phyloP scores from a whole-genome alignment of 2,113 vertebrate genomes.

The Trematocara variabile region DNA sequence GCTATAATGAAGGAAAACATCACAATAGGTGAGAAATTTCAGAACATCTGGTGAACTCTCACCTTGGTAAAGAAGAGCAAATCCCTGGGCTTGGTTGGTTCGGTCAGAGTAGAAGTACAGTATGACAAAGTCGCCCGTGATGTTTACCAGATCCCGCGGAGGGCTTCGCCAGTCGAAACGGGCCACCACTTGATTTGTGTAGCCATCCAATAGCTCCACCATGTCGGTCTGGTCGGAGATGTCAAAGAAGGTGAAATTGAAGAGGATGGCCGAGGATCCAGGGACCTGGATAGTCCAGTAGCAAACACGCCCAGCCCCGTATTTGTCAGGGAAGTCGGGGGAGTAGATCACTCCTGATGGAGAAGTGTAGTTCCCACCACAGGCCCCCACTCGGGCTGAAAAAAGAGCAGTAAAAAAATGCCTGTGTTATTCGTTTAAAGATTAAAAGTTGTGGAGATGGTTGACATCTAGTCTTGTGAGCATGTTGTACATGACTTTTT shows the following conservation, averaged over 20 bases:
- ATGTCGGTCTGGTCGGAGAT: conserved; percentile 92
- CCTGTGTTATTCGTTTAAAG: not conserved
- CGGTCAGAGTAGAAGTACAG: conserved; percentile 96
- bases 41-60: not conserved
- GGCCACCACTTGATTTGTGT: conserved; percentile 84
- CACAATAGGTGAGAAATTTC: not conserved
- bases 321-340: conserved; percentile 91
- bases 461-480: not conserved
- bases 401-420: not conserved
- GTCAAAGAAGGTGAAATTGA: conserved; percentile 92
- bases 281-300: conserved; percentile 94
- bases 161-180: conserved; percentile 86
- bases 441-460: not conserved
- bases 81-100: conserved; percentile 91
- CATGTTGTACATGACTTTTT: not conserved
- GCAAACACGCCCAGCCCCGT: conserved; percentile 83
- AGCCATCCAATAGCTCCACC: conserved; percentile 92
- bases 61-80: conserved; percentile 90
- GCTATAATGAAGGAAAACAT: not conserved
- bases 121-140: conserved; percentile 89
- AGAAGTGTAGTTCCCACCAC: conserved; percentile 89
- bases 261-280: conserved; percentile 81
- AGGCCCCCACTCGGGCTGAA: conserved; percentile 87
- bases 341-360: conserved; percentile 88
- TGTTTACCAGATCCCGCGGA: conserved; percentile 81